Base-by-base conservation (phyloP, 2,888 invertebrate species). In the Baronia brevicornis region DNA sequence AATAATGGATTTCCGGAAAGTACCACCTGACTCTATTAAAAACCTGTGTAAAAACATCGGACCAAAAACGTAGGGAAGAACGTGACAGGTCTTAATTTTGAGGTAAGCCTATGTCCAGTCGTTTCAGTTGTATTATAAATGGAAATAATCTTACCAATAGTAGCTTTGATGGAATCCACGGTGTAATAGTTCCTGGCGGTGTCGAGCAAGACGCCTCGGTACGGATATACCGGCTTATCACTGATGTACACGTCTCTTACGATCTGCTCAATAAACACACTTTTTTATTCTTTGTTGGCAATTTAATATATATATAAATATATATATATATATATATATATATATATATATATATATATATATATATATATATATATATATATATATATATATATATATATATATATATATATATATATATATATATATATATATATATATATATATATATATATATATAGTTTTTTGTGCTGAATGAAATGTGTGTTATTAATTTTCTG, bases 141-240 rank as follows among this genome's bases (percentile, higher is more conserved):
- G 9, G 23, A 6, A 8, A 35, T 10, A 27, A 18, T 44, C 44
- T 57, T 61, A 88, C 88, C 87, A 50, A 98, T 85, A 5, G 94
- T 92, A 7, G 87, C 77, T 54, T 92, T 89, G 37, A 95, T 91
- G 0, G 90, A 77, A 1, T 89, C 88, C 4, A 94, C 86, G 5
- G 89, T 87, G 49, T 93, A 87, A 61, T 88, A 98, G 68, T 97
- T 97, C 18, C 98, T 88, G 0, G 96, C 88, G 0, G 98, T 96
- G 64, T 98, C 98, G 30, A 98, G 66, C 21, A 95, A 84, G 3
- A 98, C 67, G 0, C 97, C 98, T 54, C 98, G 87, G 75, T 97
- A 95, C 0, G 91, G 88, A 73, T 94, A 98, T 0, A 88, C 87
- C 0, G 98, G 98, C 17, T 86, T 87, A 69, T 98, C 98, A 1